These are phyloP conservation scores for Congeria kusceri DNA, from an alignment of 2,888 invertebrate genomes.

Conservation along the genomic window DNA sequence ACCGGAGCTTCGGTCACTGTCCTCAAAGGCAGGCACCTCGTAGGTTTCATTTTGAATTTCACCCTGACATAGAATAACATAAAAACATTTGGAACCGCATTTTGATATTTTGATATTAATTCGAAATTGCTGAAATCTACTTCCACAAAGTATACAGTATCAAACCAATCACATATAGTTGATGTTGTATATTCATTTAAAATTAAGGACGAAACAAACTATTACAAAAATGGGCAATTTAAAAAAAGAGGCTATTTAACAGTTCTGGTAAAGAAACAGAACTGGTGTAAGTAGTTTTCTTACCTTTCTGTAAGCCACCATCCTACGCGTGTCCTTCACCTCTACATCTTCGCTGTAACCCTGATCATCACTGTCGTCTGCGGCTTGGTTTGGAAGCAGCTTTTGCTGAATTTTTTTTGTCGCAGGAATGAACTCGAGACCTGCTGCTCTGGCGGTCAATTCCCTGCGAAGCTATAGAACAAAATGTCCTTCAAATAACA, in stretches of 20 bases:
- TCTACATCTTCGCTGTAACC: constrained; percentile 26
- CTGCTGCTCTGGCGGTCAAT: constrained; percentile 81
- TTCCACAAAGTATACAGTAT: no score
- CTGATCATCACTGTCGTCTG: constrained; percentile 40
- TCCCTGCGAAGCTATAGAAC: constrained; percentile 77
- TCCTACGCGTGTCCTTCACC: constrained; percentile 16
- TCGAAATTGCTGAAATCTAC: no score
- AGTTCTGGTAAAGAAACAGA: no score
- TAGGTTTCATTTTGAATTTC: constrained; percentile 2
- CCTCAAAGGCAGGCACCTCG: constrained; percentile 3
- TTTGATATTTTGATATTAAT: no score
- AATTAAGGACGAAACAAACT: no score
- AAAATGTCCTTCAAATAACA: no score
- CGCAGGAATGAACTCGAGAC: constrained; percentile 83
- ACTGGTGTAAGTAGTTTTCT: no score
- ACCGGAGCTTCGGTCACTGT: constrained; percentile 5
- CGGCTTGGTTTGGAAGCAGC: constrained; percentile 27
- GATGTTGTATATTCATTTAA: no score
- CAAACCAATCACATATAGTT: no score
- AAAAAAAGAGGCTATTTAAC: no score
- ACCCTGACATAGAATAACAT: constrained; percentile 26
- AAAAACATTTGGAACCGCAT: no score
- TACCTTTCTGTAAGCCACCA: constrained; percentile 55
- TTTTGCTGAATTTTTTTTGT: constrained; percentile 64
- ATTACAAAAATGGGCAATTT: no score